phyloP scores from a whole-genome alignment of 2,113 vertebrate species.

The Phoxinus phoxinus region DNA sequence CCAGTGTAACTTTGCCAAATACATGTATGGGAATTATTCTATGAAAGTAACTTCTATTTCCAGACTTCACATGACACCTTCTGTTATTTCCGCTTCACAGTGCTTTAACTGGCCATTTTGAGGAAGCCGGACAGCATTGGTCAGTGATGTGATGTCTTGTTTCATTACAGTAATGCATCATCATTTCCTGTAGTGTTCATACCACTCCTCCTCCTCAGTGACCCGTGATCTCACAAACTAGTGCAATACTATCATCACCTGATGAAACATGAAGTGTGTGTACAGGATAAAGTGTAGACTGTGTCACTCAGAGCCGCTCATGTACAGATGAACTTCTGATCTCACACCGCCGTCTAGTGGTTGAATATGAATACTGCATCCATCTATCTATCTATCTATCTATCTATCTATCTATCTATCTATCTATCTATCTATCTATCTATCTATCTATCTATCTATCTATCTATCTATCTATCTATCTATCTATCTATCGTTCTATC shows the following conservation, averaged over 20 bases:
- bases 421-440: too few relatives aligned
- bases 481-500: too few relatives aligned
- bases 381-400: too few relatives aligned
- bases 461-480: too few relatives aligned
- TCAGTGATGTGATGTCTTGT: not conserved
- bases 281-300: not conserved
- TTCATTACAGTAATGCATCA: not conserved
- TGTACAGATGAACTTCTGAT: not conserved
- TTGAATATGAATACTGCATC: not conserved
- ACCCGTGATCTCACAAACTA: not conserved
- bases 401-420: too few relatives aligned
- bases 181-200: not conserved
- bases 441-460: too few relatives aligned
- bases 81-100: not conserved
- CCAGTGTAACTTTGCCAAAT: not conserved
- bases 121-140: not conserved
- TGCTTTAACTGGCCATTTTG: not conserved
- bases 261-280: too few relatives aligned
- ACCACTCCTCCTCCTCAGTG: too few relatives aligned
- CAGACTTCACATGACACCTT: not conserved
- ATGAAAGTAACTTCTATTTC: not conserved
- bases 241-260: not conserved
- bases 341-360: constrained; percentile 2
- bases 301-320: too few relatives aligned
- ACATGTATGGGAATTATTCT: not conserved